A percentile compares a stretch with the other conserved stretches of the same genome.
These are phyloP conservation scores for Aramus guarauna DNA, from an alignment of 2,113 vertebrate genomes.

Conservation along the genomic window DNA sequence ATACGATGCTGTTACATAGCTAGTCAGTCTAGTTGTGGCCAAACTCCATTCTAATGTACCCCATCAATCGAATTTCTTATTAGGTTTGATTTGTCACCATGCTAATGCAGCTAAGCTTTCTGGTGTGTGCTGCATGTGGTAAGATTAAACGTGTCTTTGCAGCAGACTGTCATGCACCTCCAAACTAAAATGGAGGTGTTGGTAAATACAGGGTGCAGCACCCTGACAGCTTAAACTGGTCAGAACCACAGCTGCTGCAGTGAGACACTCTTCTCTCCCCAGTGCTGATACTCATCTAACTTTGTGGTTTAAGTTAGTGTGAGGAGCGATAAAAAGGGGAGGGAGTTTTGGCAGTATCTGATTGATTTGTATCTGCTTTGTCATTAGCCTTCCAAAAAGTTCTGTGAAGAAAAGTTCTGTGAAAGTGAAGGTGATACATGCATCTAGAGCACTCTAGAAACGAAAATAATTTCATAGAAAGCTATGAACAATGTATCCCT, in stretches of 20 bases:
- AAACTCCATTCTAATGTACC: background rate
- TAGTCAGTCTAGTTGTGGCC: background rate
- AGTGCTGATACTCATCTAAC: fast-evolving
- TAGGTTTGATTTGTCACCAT: background rate
- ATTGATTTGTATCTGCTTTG: background rate
- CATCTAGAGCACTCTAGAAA: background rate
- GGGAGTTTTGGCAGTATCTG: background rate
- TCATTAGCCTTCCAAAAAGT: background rate
- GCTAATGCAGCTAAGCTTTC: background rate
- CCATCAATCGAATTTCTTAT: background rate
- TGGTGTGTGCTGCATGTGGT: background rate
- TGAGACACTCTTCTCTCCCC: background rate
- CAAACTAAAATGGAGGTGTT: background rate
- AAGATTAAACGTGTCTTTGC: background rate
- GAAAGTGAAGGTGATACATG: background rate
- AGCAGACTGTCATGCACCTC: background rate
- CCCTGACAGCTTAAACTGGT: background rate
- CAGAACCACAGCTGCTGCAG: background rate
- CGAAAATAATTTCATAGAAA: background rate
- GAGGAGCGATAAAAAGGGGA: background rate
- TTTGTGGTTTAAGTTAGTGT: background rate
- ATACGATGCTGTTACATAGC: background rate
- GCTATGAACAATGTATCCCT: background rate
- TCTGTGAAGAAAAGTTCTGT: background rate
- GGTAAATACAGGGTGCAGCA: background rate